Conservation (phyloP, 2,113 vertebrate species). For the Aix galericulata region DNA sequence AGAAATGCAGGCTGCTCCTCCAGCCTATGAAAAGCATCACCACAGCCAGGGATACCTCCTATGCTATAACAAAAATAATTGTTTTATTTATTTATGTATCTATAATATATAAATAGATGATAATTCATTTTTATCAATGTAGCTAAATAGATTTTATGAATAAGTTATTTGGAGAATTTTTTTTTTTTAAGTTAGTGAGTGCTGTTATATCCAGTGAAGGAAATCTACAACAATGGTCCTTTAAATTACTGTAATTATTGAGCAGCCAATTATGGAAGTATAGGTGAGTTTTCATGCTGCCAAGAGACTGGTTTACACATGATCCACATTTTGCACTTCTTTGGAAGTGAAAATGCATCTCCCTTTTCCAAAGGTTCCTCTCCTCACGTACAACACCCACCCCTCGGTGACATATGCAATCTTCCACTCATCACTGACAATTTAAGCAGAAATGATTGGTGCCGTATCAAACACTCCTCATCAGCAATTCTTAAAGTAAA, state of each 20-base stretch:
- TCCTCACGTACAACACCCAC: not conserved
- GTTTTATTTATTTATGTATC: not conserved
- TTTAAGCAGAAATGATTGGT: not conserved
- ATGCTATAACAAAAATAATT: slow-evolving; percentile 9
- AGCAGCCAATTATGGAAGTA: not conserved
- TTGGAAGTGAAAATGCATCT: not conserved
- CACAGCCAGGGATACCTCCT: not conserved
- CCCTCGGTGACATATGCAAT: not conserved
- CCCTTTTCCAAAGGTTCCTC: not conserved
- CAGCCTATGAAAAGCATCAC: not conserved
- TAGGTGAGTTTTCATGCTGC: not conserved
- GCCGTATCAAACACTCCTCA: not conserved
- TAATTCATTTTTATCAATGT: not conserved
- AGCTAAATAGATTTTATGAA: slow-evolving; percentile 41
- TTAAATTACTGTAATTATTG: not conserved
- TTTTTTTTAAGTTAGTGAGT: not conserved
- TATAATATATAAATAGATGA: slow-evolving; percentile 35
- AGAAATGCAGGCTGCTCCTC: not conserved
- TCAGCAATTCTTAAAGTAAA: not conserved
- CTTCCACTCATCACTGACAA: not conserved
- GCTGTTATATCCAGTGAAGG: not conserved
- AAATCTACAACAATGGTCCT: slow-evolving; percentile 1
- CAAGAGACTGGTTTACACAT: not conserved
- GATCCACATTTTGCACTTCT: not conserved
- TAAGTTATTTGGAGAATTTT: slow-evolving; percentile 17